These are phyloP conservation scores for Pseudachorutes palmiensis DNA, from an alignment of 1,140 invertebrate species.

Conservation along the genomic window DNA sequence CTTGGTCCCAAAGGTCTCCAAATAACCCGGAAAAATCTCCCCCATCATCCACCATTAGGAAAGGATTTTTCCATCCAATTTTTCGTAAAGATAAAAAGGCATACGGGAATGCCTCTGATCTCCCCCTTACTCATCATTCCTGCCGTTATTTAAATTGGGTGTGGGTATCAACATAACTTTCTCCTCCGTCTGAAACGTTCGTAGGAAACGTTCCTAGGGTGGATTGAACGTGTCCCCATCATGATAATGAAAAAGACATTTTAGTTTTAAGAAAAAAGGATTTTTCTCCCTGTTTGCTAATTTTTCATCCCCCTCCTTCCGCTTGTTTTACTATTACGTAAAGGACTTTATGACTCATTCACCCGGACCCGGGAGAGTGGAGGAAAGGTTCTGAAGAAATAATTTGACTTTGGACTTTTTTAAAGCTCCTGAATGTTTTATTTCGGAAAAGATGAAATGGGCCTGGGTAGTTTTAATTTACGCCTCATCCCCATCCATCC, in stretches of 20 bases:
- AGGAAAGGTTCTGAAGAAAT: neutral
- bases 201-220: no score
- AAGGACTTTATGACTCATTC: neutral
- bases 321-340: neutral
- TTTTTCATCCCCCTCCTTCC: neutral
- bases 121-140: neutral
- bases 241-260: neutral
- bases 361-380: neutral
- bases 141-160: neutral
- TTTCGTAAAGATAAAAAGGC: conserved; percentile 2
- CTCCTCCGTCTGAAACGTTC: neutral
- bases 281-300: neutral
- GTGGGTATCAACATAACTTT: neutral
- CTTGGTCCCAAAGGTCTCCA: neutral
- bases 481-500: neutral
- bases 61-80: neutral
- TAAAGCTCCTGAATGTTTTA: conserved; percentile 1
- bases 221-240: neutral
- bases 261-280: neutral
- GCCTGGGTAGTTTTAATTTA: neutral
- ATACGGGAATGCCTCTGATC: neutral
- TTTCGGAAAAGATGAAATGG: neutral
- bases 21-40: neutral
- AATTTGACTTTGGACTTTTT: neutral
- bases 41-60: neutral